These are phyloP conservation scores for Lottia scabra DNA, from an alignment of 2,888 invertebrate genomes.

Conservation along the genomic window DNA sequence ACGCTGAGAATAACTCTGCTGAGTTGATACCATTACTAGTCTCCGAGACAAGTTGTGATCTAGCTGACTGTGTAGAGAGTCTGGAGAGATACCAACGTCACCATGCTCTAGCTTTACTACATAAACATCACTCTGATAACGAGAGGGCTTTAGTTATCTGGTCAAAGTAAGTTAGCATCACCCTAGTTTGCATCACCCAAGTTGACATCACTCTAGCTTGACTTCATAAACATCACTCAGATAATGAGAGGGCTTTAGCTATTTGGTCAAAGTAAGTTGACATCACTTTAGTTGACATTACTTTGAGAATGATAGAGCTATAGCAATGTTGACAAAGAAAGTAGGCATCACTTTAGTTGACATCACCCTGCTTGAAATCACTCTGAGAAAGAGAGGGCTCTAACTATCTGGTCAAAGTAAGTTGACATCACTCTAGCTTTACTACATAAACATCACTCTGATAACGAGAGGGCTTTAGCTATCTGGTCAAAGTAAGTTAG, in stretches of 20 bases:
- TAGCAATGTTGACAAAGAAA: slow-evolving; percentile 69
- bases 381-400: slow-evolving; percentile 69
- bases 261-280: no score
- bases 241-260: no score
- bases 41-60: slow-evolving; percentile 63
- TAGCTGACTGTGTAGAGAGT: slow-evolving; percentile 69
- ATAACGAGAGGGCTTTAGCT: slow-evolving; percentile 69
- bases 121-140: slow-evolving; percentile 66
- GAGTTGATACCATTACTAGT: slow-evolving; percentile 63
- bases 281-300: no score
- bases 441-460: slow-evolving; percentile 65
- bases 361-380: slow-evolving; percentile 67
- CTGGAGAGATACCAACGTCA: slow-evolving; percentile 65
- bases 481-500: slow-evolving; percentile 69
- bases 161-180: slow-evolving; percentile 65
- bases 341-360: slow-evolving; percentile 56
- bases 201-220: no score
- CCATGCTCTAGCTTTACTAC: slow-evolving; percentile 69
- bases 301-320: slow-evolving; percentile 68
- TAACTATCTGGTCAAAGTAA: slow-evolving; percentile 70
- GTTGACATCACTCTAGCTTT: slow-evolving; percentile 57
- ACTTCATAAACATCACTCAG: slow-evolving; percentile 66
- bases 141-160: slow-evolving; percentile 70
- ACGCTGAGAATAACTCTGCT: slow-evolving; percentile 66
- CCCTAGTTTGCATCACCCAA: no score